Evolutionary conservation across 2,797 vertebrate species (phyloP).

Genomic region (Antrozous pallidus): DNA sequence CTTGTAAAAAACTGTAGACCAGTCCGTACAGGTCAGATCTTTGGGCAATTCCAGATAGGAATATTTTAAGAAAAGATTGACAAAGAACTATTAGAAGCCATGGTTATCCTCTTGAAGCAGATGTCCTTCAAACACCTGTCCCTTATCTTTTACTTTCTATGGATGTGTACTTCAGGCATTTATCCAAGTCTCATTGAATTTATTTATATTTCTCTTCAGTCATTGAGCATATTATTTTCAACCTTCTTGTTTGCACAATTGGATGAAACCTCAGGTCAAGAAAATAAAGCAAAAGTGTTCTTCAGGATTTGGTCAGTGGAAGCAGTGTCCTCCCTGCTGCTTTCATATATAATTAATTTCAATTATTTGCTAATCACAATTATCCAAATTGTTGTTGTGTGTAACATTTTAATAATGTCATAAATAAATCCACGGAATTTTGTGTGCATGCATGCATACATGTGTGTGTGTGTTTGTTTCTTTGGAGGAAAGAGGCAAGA

Average conservation of each 20-base stretch:
- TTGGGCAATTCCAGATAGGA: not conserved
- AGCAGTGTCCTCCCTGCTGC: not conserved
- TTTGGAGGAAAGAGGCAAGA: not conserved
- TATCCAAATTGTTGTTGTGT: not conserved
- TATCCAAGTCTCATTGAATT: slow-evolving; percentile 33
- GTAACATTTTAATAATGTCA: not conserved
- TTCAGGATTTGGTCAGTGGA: not conserved
- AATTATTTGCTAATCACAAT: slow-evolving; percentile 1
- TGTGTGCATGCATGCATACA: not conserved
- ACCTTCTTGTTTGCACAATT: not conserved
- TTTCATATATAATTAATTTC: slow-evolving; percentile 6
- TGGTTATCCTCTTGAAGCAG: not conserved
- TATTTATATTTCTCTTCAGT: slow-evolving; percentile 17
- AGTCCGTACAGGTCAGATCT: not conserved
- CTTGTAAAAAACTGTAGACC: not conserved
- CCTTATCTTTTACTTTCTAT: slow-evolving; percentile 6
- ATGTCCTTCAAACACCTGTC: not conserved
- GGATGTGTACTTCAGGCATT: not conserved
- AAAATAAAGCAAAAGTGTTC: slow-evolving; percentile 12
- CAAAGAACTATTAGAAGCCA: not conserved
- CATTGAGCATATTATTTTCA: not conserved
- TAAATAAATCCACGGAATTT: not conserved
- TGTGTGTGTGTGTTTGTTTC: not conserved
- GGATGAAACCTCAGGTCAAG: not conserved
- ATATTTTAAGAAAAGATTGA: slow-evolving; percentile 8